These are phyloP conservation scores for Proales similis DNA, from an alignment of 1,140 invertebrate genomes.

Conservation along the genomic window DNA sequence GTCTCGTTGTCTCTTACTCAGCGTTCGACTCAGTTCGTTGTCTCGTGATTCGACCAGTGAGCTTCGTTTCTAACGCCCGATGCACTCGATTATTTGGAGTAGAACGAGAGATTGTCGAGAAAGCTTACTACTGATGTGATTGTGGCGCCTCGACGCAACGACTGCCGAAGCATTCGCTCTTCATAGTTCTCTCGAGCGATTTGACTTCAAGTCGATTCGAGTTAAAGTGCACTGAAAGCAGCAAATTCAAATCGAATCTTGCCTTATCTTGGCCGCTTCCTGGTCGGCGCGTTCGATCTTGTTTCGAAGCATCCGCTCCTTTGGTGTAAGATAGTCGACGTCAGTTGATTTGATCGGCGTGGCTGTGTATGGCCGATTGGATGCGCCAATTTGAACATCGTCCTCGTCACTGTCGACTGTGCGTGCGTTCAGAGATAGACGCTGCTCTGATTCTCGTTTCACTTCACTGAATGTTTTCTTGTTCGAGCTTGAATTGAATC, in stretches of 20 bases:
- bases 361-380: neutral
- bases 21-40: no score
- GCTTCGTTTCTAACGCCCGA: no score
- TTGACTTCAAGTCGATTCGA: neutral
- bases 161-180: constrained; percentile 26
- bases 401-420: constrained; percentile 5
- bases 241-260: constrained; percentile 38
- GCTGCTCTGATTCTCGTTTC: no score
- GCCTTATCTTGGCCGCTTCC: constrained; percentile 45
- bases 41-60: no score
- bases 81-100: no score
- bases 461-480: no score
- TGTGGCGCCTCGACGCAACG: constrained; percentile 16
- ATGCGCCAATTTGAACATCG: constrained; percentile 5
- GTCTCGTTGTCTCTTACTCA: no score
- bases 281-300: constrained; percentile 35
- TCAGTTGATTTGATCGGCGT: neutral
- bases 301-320: constrained; percentile 28
- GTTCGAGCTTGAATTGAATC: no score
- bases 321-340: constrained; percentile 16
- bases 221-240: no score
- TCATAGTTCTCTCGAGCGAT: constrained; percentile 27
- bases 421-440: no score
- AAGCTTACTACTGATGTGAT: no score
- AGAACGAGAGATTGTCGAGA: no score